Evolutionary conservation across 2,888 invertebrate species (phyloP), one percentile per base, ranked within the genome.

Genomic region (Dusona sp.): DNA sequence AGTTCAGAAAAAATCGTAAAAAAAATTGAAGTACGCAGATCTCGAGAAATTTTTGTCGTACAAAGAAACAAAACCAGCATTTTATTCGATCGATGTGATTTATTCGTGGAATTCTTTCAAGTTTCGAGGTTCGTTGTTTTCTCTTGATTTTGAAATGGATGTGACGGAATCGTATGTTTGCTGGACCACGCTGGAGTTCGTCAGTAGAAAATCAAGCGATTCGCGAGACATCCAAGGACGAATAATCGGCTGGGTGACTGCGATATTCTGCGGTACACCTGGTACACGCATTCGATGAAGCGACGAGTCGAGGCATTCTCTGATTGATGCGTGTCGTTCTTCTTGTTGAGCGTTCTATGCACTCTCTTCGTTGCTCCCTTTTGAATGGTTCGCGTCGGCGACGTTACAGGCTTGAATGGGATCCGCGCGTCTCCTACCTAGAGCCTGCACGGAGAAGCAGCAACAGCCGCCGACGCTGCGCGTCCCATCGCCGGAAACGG

Each of bases 401-500:
- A 84, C 74, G 84, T 79, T 70, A 74, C 73, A 87, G 83, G 88
- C 88, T 88, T 88, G 89, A 89, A 90, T 89, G 89, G 87, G 84
- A 87, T 85, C 25, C 70, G 67, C 67, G 80, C 80, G 78, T 73
- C 67, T 72, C 70, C 80, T 70, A 70, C 81, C 72, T 72, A 36
- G 80, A 64, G 74, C 61, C 74, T 67, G 61, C 68, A 74, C 84
- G 64, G 48, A 68, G 82, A 51, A 81, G 78, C 73, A 65, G 45
- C 78, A 79, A 57, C 68, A 79, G 79, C 77, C 81, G 61, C 72
- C 84, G 89, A 88, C 90, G 90, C 90, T 89, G 90, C 89, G 90
- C 89, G 90, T 90, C 90, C 90, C 86, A 85, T 87, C 90, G 92
- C 92, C 93, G 94, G 94, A 94, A 94, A 92, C 94, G 92, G 93